A percentile compares a stretch with the other conserved stretches of the same genome.
phyloP scores from a whole-genome alignment of 2,113 vertebrate genomes.

The Andinoacara biseriatus region DNA sequence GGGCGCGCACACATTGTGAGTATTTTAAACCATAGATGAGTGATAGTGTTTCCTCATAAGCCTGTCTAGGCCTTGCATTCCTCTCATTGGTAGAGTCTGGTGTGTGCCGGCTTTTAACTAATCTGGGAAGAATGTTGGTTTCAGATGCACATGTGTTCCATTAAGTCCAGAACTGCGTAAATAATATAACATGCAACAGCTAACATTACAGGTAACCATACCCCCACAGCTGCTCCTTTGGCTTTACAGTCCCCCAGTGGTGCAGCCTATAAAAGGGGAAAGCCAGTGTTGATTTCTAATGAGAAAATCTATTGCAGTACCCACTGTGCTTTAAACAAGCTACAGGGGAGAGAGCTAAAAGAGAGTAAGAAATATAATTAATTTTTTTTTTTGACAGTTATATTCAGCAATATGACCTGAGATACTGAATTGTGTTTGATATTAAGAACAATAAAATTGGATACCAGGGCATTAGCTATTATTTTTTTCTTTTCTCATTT shows the following conservation, averaged over 20 bases:
- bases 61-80: conserved; percentile 69
- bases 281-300: conserved; percentile 54
- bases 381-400: neutral
- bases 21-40: conserved; percentile 51
- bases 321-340: conserved; percentile 7
- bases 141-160: conserved; percentile 79
- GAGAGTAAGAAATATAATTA: conserved; percentile 9
- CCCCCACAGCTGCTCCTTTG: conserved; percentile 73
- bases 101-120: conserved; percentile 70
- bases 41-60: conserved; percentile 72
- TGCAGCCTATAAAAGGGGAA: conserved; percentile 60
- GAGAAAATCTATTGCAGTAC: conserved; percentile 34
- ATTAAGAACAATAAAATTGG: neutral
- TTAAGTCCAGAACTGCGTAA: conserved; percentile 76
- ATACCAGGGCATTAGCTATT: neutral
- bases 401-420: neutral
- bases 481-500: neutral
- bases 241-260: conserved; percentile 60
- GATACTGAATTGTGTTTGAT: neutral
- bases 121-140: conserved; percentile 78
- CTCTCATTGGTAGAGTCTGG: conserved; percentile 66
- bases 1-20: conserved; percentile 5
- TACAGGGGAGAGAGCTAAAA: neutral
- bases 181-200: conserved; percentile 78
- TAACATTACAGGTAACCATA: conserved; percentile 79